phyloP scores from a whole-genome alignment of 2,888 invertebrate species.

The Dicyrtoma fusca region DNA sequence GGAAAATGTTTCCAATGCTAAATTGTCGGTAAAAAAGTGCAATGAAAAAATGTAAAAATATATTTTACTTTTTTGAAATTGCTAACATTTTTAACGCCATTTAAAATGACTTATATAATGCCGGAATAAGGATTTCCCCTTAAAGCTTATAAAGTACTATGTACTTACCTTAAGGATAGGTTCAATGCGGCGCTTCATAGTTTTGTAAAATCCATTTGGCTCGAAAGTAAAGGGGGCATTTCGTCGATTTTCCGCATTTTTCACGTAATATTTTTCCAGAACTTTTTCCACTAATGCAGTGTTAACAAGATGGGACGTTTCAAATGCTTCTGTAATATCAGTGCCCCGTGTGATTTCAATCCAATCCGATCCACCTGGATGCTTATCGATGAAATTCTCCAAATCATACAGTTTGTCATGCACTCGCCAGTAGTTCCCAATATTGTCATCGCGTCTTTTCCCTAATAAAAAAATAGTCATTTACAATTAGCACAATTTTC shows the following conservation, averaged over 20 bases:
- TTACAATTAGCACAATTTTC: not conserved
- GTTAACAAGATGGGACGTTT: slow-evolving; percentile 58
- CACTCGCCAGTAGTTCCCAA: slow-evolving; percentile 76
- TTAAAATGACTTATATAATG: too few relatives aligned
- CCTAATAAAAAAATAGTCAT: slow-evolving; percentile 55
- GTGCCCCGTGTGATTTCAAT: slow-evolving; percentile 61
- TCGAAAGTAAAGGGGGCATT: slow-evolving; percentile 57
- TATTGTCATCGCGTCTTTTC: slow-evolving; percentile 70
- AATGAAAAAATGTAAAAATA: too few relatives aligned
- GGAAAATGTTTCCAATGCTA: too few relatives aligned
- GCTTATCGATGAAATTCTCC: slow-evolving; percentile 73
- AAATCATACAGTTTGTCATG: slow-evolving; percentile 81
- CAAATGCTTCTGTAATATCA: slow-evolving; percentile 58
- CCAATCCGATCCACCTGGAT: slow-evolving; percentile 87
- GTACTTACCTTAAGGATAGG: slow-evolving; percentile 47
- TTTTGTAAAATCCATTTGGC: slow-evolving; percentile 57
- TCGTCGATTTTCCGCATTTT: slow-evolving; percentile 46
- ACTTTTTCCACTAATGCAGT: slow-evolving; percentile 41
- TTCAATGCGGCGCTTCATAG: slow-evolving; percentile 52
- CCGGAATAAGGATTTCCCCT: too few relatives aligned
- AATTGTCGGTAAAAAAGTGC: too few relatives aligned
- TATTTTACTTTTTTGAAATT: too few relatives aligned
- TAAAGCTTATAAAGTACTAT: too few relatives aligned
- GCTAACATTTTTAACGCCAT: too few relatives aligned
- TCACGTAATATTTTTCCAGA: slow-evolving; percentile 55